A percentile compares a stretch with the other conserved stretches of the same genome.
Conservation (phyloP, 2,113 vertebrate genomes). For the Microcebus griseorufus region DNA sequence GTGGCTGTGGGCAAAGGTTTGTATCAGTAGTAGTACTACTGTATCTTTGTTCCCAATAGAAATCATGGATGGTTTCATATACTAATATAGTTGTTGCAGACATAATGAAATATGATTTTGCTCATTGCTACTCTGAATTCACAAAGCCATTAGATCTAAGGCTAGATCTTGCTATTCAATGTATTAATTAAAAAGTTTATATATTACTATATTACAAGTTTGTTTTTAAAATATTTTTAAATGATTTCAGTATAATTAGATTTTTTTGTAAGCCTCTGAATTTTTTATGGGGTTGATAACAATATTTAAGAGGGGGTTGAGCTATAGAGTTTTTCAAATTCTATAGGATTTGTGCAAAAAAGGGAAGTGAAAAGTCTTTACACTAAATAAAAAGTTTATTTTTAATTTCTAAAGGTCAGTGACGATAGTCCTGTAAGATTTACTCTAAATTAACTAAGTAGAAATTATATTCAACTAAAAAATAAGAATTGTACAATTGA, state of each 20-base stretch:
- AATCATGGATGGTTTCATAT: neutral
- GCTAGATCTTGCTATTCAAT: neutral
- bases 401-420: neutral
- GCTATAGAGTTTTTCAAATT: neutral
- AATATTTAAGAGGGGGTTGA: neutral
- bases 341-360: neutral
- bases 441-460: neutral
- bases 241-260: neutral
- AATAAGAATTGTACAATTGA: neutral
- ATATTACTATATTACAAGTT: neutral
- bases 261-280: neutral
- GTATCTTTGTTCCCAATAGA: neutral
- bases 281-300: neutral
- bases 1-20: neutral
- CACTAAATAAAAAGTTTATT: neutral
- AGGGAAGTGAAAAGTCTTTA: neutral
- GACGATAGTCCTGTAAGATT: neutral
- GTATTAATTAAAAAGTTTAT: neutral
- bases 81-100: neutral
- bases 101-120: neutral
- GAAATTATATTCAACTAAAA: neutral
- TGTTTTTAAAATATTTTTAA: neutral
- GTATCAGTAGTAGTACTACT: neutral
- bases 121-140: neutral
- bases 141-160: neutral